Percentiles rank a stretch among this genome's conserved stretches.
Conservation (phyloP, 2,888 invertebrate genomes). For the Callinectes sapidus region DNA sequence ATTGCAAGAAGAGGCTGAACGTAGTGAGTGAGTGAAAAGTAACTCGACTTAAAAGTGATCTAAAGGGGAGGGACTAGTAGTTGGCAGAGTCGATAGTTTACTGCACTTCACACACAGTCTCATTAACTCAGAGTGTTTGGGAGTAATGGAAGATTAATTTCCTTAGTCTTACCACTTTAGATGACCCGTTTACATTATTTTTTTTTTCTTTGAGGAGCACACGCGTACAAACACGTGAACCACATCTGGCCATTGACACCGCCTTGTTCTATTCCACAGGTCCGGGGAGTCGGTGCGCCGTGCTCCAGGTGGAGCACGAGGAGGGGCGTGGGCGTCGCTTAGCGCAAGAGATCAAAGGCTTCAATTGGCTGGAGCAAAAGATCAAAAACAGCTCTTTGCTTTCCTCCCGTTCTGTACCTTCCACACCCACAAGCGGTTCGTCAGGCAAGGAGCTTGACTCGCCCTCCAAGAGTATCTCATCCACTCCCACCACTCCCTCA, state of each 20-base stretch:
- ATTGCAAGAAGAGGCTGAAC: no score
- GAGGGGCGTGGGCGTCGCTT: constrained; percentile 72
- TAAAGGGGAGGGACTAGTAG: no score
- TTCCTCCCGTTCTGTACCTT: neutral
- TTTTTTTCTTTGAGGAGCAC: no score
- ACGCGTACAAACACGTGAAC: no score
- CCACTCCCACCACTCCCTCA: neutral
- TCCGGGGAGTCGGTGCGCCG: constrained; percentile 17
- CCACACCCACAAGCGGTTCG: constrained; percentile 34
- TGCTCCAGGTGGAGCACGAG: constrained; percentile 47
- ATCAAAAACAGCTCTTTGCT: constrained; percentile 71
- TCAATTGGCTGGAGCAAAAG: constrained; percentile 74
- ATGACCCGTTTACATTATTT: no score
- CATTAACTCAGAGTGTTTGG: no score
- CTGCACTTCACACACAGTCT: no score
- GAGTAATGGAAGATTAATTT: no score
- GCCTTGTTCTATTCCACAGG: constrained; percentile 6
- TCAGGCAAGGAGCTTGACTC: neutral
- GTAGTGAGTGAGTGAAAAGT: no score
- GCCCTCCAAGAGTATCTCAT: neutral
- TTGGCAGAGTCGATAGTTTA: no score
- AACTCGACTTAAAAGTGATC: no score
- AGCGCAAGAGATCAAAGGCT: constrained; percentile 73
- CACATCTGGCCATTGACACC: neutral
- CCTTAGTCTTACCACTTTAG: no score